Base-by-base conservation (phyloP, 2,888 invertebrate genomes). In the Pegoplata infirma region DNA sequence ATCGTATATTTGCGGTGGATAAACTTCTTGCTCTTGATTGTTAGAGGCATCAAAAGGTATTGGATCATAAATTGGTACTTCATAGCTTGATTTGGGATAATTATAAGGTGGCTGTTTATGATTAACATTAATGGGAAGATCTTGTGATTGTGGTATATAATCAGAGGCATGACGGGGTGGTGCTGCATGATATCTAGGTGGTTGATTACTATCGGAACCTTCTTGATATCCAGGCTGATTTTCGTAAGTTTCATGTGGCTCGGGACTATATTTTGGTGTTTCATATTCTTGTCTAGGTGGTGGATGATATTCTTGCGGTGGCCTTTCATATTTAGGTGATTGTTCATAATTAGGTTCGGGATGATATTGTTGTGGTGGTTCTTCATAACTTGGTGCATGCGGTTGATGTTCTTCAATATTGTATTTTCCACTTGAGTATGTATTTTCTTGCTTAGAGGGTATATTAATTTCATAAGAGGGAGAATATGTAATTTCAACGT, bases 41-140 rank as follows among this genome's bases (percentile, higher is more conserved):
- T 82, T 86, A 12, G 86, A 85, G 0, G 84, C 81, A 23, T 86
- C 88, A 40, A 88, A 88, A 4, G 88, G 87, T 77, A 88, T 84
- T 1, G 88, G 85, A 79, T 89, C 88, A 25, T 89, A 89, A 16
- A 89, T 83, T 25, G 90, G 89, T n/a, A 89, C 88, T 76, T 89
- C 88, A 72, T 90, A 89, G 53, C 90, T 89, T 6, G 86, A 86
- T 72, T 88, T 89, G 10, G 88, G 88, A 21, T 85, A 88, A 36
- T 88, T 86, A 32, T 87, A 89, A 3, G 88, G 82, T 0, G 88
- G 87, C 25, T 86, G 84, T 69, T 85, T 86, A 55, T 86, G 86
- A 73, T 87, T 84, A 0, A 83, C 82, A 67, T 85, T 87, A 0
- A 89, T 80, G 0, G 90, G 89, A 12, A 90, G 80, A 7, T 89